Base-by-base conservation (phyloP, 1,140 invertebrate genomes). In the Orius insidiosus region DNA sequence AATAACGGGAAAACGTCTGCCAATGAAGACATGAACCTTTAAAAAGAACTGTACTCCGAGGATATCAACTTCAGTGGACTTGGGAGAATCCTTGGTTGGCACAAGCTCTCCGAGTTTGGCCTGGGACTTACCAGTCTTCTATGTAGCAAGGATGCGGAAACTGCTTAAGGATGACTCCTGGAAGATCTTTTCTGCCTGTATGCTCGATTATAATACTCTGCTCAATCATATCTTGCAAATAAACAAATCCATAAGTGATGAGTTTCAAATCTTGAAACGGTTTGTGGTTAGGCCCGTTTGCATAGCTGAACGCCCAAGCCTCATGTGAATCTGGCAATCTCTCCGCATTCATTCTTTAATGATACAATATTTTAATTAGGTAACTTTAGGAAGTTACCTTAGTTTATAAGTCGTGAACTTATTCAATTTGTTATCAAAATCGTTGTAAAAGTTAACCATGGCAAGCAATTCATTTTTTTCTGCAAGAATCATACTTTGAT, bases 81-180 rank as follows among this genome's bases (percentile, higher is more conserved):
- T n/a, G n/a, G n/a, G n/a, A n/a, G n/a, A n/a, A n/a, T n/a, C n/a
- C n/a, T n/a, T n/a, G n/a, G n/a, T n/a, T n/a, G n/a, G n/a, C n/a
- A n/a, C n/a, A n/a, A n/a, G n/a, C n/a, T n/a, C n/a, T n/a, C n/a
- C n/a, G n/a, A n/a, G n/a, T n/a, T n/a, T n/a, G n/a, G 24, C 24
- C 7, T 24, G n/a, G n/a, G n/a, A 59, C 62, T 60, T 57, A 72
- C 69, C 64, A 59, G 54, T 76, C 73, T 53, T 63, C 59, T 37
- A 71, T 64, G 50, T 70, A 68, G 52, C 74, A 76, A 0, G 74
- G 72, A 56, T 70, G 74, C 1, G 74, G 74, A 55, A 72, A 68
- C 56, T 75, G 72, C 45, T 70, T 63, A 10, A 69, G 46, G 30
- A 60, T 61, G n/a, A 61, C 54, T 10, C 60, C 63, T 6, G 60